A percentile compares a stretch with the other conserved stretches of the same genome.
Conservation (phyloP, 2,797 vertebrate genomes). For the Adelosebastes latens region DNA sequence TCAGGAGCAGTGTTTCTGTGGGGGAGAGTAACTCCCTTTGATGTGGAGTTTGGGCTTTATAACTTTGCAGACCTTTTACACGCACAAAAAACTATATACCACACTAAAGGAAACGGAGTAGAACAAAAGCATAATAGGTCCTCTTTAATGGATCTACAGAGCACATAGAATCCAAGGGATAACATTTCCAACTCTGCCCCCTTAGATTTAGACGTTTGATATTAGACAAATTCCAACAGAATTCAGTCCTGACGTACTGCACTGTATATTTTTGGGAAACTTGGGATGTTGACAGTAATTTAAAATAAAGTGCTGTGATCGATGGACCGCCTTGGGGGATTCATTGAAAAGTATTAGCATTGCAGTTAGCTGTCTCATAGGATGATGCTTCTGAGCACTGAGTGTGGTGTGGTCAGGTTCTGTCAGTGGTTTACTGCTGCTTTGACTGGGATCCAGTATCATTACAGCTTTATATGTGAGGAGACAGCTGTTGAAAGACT, state of each 20-base stretch:
- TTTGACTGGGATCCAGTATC: not conserved
- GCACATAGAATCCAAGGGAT: not conserved
- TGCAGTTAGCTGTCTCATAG: not conserved
- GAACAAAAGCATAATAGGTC: too few relatives aligned
- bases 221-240: not conserved
- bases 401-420: not conserved
- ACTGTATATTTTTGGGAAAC: not conserved
- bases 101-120: too few relatives aligned
- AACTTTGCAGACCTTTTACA: too few relatives aligned
- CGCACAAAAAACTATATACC: too few relatives aligned
- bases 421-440: not conserved
- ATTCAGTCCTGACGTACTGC: not conserved
- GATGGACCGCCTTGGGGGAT: not conserved
- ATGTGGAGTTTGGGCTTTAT: too few relatives aligned
- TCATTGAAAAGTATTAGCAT: not conserved
- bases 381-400: not conserved
- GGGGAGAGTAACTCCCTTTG: too few relatives aligned
- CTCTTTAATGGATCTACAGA: not conserved
- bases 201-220: not conserved
- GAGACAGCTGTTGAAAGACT: slow-evolving; percentile 3
- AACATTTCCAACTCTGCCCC: not conserved
- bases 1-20: too few relatives aligned
- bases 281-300: not conserved
- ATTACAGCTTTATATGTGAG: not conserved
- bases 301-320: too few relatives aligned